These are phyloP conservation scores for Euplexia lucipara DNA, from an alignment of 2,888 invertebrate species.

Conservation along the genomic window DNA sequence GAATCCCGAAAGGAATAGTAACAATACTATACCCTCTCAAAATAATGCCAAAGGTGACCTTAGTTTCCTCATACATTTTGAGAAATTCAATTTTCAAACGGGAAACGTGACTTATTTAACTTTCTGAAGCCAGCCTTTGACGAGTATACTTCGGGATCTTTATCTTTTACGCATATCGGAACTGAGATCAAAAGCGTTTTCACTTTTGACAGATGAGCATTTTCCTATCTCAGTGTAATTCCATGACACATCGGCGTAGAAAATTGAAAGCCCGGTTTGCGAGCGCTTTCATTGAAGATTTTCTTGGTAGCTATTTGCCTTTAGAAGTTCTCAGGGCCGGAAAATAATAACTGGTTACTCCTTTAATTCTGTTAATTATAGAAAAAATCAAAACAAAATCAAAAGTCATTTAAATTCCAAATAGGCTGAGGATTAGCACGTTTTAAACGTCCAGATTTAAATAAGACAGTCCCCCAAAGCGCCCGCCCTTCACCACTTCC, in stretches of 20 bases:
- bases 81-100: neutral
- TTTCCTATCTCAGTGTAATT: slow-evolving; percentile 11
- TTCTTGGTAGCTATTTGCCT: neutral
- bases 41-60: slow-evolving; percentile 6
- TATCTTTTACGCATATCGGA: slow-evolving; percentile 6
- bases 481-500: too few species aligned
- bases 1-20: slow-evolving; percentile 7
- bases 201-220: slow-evolving; percentile 16
- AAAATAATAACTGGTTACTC: neutral
- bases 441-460: too few species aligned
- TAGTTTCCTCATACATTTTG: slow-evolving; percentile 9
- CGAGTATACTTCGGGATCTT: neutral
- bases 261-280: neutral
- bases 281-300: neutral
- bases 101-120: neutral
- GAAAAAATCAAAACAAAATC: too few species aligned
- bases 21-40: neutral
- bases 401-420: too few species aligned
- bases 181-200: slow-evolving; percentile 21
- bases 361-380: neutral
- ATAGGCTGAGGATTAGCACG: too few species aligned
- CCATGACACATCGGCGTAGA: neutral
- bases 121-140: slow-evolving; percentile 6
- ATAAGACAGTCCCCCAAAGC: too few species aligned
- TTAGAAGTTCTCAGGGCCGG: neutral